Conservation (phyloP, 2,113 vertebrate species). For the Malaclemys terrapin region DNA sequence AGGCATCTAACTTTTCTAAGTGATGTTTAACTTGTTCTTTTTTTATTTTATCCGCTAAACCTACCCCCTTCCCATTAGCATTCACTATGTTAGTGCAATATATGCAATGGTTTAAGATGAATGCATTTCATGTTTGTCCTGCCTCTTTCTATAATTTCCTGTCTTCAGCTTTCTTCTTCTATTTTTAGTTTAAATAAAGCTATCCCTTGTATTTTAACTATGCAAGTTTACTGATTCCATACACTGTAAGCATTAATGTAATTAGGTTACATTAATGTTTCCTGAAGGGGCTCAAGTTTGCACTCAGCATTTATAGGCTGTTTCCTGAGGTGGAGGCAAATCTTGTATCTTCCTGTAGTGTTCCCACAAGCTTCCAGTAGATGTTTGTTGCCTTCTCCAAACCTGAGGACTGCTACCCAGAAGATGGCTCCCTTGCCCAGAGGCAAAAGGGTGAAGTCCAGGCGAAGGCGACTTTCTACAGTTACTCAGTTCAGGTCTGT, state of each 20-base stretch:
- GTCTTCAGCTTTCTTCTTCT: not conserved
- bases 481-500: not conserved
- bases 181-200: not conserved
- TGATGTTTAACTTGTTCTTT: no score
- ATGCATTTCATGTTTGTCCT: not conserved
- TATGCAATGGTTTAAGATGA: not conserved
- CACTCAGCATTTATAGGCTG: not conserved
- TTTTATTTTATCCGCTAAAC: no score
- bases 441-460: not conserved
- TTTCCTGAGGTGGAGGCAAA: not conserved
- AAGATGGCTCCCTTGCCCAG: not conserved
- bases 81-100: no score
- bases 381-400: not conserved
- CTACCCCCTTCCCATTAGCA: no score
- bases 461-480: accelerated
- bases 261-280: not conserved
- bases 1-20: no score
- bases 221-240: not conserved
- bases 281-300: not conserved
- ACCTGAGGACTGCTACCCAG: accelerated
- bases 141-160: not conserved
- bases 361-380: not conserved
- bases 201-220: accelerated
- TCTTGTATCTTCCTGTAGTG: accelerated
- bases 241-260: not conserved